Evolutionary conservation across 2,113 vertebrate genomes (phyloP).

Genomic region (Bos taurus): DNA sequence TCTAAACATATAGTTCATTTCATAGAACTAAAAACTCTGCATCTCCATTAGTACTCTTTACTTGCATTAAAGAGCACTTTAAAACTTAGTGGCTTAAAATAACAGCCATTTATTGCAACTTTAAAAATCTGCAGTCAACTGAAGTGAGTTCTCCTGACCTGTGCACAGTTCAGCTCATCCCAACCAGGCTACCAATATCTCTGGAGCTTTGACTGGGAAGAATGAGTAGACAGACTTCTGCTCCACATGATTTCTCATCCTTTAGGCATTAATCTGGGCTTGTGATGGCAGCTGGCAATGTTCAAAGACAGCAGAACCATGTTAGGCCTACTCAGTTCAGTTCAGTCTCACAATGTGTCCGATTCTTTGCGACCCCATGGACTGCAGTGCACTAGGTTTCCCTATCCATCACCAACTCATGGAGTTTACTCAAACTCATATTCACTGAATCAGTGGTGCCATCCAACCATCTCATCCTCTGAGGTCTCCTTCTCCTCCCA

Average conservation of each 20-base stretch:
- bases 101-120: not conserved
- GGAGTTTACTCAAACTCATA: not conserved
- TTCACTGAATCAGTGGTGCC: not conserved
- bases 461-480: not conserved
- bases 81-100: not conserved
- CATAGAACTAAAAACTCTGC: not conserved
- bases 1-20: not conserved
- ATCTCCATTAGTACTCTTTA: not conserved
- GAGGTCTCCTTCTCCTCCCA: not conserved
- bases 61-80: not conserved
- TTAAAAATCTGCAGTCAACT: not conserved
- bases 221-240: not conserved
- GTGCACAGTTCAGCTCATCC: not conserved
- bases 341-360: not conserved
- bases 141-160: not conserved
- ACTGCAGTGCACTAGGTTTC: not conserved
- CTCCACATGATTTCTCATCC: not conserved
- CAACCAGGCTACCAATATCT: not conserved
- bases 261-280: not conserved
- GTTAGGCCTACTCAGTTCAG: not conserved
- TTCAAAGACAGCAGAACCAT: not conserved
- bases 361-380: fast-evolving
- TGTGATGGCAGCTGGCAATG: not conserved
- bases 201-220: not conserved
- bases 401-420: not conserved